These are phyloP conservation scores for Amorpha juglandis DNA, from an alignment of 2,888 invertebrate genomes.

Conservation along the genomic window DNA sequence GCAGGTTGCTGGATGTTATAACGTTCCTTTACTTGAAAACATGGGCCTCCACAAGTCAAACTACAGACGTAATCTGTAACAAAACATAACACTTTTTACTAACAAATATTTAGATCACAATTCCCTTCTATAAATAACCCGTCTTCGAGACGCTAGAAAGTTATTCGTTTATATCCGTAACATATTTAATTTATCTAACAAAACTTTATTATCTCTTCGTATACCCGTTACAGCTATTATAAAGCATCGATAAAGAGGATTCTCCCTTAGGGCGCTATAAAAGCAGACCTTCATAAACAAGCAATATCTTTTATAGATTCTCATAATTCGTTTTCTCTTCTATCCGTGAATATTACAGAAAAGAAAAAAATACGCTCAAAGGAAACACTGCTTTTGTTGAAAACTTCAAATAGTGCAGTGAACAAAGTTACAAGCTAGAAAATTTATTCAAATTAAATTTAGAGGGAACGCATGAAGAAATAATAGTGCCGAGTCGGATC, in stretches of 20 bases:
- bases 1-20: constrained; percentile 76
- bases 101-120: constrained; percentile 34
- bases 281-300: constrained; percentile 78
- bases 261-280: constrained; percentile 67
- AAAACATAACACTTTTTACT: constrained; percentile 47
- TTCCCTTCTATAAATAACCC: not conserved
- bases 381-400: not conserved
- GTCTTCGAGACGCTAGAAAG: not conserved
- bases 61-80: constrained; percentile 64
- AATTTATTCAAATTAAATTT: not conserved
- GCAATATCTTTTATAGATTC: constrained; percentile 73
- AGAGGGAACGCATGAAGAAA: constrained; percentile 12
- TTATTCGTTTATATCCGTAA: constrained; percentile 26
- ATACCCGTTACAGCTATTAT: constrained; percentile 67
- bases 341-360: constrained; percentile 55
- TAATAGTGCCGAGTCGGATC: constrained; percentile 25
- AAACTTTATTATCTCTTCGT: constrained; percentile 65
- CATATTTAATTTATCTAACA: constrained; percentile 50
- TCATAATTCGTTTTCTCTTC: constrained; percentile 65
- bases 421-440: not conserved
- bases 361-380: constrained; percentile 40
- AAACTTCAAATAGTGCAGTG: not conserved
- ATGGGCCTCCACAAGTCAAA: constrained; percentile 57
- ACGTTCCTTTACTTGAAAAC: constrained; percentile 57
- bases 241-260: constrained; percentile 69